phyloP scores from a whole-genome alignment of 2,113 vertebrate genomes.

The Thermophis baileyi region DNA sequence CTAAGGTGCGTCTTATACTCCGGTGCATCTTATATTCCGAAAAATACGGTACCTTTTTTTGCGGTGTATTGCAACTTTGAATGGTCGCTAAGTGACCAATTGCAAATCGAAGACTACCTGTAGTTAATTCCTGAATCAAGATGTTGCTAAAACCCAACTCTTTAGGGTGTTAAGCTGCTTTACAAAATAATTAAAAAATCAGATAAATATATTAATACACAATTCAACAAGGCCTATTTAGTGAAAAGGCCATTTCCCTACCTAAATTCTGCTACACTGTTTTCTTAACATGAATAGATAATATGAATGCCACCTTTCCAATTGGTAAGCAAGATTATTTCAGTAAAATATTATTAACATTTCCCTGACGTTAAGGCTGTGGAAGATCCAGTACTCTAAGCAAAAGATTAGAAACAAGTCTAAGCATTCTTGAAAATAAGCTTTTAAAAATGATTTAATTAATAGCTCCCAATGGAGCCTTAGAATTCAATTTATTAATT shows the following conservation, averaged over 20 bases:
- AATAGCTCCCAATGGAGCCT: slow-evolving; percentile 60
- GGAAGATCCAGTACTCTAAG: background rate
- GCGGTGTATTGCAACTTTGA: no score
- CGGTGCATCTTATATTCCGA: no score
- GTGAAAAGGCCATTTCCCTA: background rate
- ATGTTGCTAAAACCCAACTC: background rate
- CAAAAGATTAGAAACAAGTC: slow-evolving; percentile 1
- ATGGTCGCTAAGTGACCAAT: no score
- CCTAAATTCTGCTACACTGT: background rate
- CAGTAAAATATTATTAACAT: background rate
- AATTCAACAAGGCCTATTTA: background rate
- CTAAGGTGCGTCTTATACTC: no score
- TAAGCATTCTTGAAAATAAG: slow-evolving; percentile 47
- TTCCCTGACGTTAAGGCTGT: background rate
- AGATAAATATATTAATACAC: rapidly evolving
- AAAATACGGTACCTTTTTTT: no score
- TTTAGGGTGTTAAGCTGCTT: background rate
- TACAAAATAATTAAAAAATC: background rate
- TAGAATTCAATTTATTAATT: slow-evolving; percentile 77
- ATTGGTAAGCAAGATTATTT: background rate
- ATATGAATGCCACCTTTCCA: background rate
- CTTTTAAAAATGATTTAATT: slow-evolving; percentile 33
- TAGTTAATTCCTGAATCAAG: background rate
- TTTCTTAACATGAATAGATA: background rate
- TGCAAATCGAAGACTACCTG: no score